Conservation (phyloP, 2,888 invertebrate genomes). For the Trilocha varians region DNA sequence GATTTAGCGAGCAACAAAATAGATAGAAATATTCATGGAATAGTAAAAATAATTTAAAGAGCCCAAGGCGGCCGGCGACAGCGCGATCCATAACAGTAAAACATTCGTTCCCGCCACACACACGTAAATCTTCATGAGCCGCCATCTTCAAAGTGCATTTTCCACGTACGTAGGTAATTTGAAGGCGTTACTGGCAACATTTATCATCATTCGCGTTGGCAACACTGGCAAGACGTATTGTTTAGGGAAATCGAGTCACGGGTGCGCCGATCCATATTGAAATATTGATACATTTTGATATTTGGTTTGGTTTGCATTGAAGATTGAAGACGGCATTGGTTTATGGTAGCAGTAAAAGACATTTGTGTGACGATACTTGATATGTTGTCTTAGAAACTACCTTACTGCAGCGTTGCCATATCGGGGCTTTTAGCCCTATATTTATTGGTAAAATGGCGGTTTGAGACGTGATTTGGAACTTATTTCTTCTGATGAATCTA, state of each 20-base stretch:
- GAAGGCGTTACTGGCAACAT: slow-evolving; percentile 25
- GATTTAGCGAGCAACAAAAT: not conserved
- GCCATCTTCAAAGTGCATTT: slow-evolving; percentile 41
- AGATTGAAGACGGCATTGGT: too few relatives aligned
- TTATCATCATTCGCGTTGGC: slow-evolving; percentile 30
- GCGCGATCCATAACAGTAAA: slow-evolving; percentile 18
- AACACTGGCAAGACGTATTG: slow-evolving; percentile 21
- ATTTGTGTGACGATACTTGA: too few relatives aligned
- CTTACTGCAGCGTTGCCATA: too few relatives aligned
- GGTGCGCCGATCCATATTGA: slow-evolving; percentile 2
- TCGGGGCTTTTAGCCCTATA: too few relatives aligned
- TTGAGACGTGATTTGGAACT: too few relatives aligned
- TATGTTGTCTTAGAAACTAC: too few relatives aligned
- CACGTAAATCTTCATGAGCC: slow-evolving; percentile 29
- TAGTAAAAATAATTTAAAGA: slow-evolving; percentile 14
- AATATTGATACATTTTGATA: not conserved
- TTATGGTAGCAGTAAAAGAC: too few relatives aligned
- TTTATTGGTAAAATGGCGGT: too few relatives aligned
- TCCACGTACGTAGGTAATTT: slow-evolving; percentile 29
- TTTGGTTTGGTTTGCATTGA: too few relatives aligned
- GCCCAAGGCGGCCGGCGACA: slow-evolving; percentile 8
- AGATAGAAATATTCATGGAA: not conserved
- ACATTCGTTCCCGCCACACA: slow-evolving; percentile 14
- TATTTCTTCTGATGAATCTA: too few relatives aligned
- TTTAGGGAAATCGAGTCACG: slow-evolving; percentile 15